Evolutionary conservation across 2,888 invertebrate genomes (phyloP), one percentile per base, ranked within the genome.

Genomic region (Pheosia tremula): DNA sequence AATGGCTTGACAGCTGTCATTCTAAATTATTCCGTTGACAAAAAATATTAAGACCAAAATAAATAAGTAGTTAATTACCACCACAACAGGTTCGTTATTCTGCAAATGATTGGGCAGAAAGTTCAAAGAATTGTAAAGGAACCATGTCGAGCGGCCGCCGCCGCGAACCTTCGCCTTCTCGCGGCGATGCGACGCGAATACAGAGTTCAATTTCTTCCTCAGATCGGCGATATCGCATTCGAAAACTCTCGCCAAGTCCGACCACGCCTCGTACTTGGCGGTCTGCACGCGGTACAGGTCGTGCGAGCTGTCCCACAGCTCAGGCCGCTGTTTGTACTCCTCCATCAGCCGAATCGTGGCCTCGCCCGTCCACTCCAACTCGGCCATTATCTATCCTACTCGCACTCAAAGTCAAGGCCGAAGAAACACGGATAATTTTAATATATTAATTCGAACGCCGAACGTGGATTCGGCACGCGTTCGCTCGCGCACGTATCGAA

Each of bases 121-220:
- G 38, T 75, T 83, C 74, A 93, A 69, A 52, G 87, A 68, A 0
- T 78, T 75, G 63, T 93, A 93, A 57, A 92, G 77, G 72, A 89
- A 91, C 93, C 93, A 93, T 0, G 74, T 73, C 0, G 89, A 86
- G 5, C 74, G 74, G 5, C 82, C 84, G 0, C 91, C 91, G 6
- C 74, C 66, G 3, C 87, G 82, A 36, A 91, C 83, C 68, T 87
- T 89, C 56, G 76, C 73, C 69, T 89, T 89, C 76, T 92, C 93
- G 5, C 93, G 82, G 4, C 93, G 77, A 53, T 91, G 86, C 52
- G 93, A 93, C 3, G 93, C 93, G 68, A 93, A 84, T 50, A 93
- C 75, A 0, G 93, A 93, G 69, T 90, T 90, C 60, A 93, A 66
- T 66, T 93, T 93, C 83, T 88, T 90, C 43, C 87, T 75, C 62